phyloP scores from a whole-genome alignment of 2,888 invertebrate genomes.

The Clepsis dumicolana region DNA sequence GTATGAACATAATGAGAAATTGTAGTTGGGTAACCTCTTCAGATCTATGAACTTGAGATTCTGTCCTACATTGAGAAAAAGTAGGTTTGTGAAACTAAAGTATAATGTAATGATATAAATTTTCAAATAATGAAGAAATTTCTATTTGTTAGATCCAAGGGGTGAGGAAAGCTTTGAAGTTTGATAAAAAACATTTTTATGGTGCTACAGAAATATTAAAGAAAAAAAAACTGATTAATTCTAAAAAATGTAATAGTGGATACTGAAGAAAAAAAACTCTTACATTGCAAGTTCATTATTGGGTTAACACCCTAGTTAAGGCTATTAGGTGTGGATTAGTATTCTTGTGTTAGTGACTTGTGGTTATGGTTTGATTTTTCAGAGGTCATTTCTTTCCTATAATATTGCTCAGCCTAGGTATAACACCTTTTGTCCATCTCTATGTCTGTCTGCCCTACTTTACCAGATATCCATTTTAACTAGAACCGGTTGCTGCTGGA shows the following conservation, averaged over 20 bases:
- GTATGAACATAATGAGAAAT: neutral
- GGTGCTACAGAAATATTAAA: too few relatives aligned
- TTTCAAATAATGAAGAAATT: too few relatives aligned
- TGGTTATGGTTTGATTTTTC: neutral
- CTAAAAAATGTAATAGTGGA: too few relatives aligned
- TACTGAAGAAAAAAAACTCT: neutral
- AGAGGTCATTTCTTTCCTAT: too few relatives aligned
- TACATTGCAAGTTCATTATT: conserved; percentile 14
- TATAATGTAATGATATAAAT: neutral
- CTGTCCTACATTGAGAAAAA: conserved; percentile 13
- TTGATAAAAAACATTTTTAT: too few relatives aligned
- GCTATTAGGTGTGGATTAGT: neutral
- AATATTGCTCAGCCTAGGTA: neutral
- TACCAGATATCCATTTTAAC: too few relatives aligned
- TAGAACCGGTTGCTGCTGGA: too few relatives aligned
- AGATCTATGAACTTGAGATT: conserved; percentile 16
- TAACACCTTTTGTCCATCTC: neutral
- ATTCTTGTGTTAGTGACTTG: neutral
- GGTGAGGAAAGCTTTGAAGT: neutral
- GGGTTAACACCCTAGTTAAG: conserved; percentile 18
- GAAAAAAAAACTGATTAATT: too few relatives aligned
- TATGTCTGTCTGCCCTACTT: neutral
- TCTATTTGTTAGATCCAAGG: neutral
- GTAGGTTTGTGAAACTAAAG: neutral
- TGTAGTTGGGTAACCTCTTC: conserved; percentile 20